These are phyloP conservation scores for Chironomus tepperi DNA, from an alignment of 1,140 invertebrate genomes.

Conservation along the genomic window DNA sequence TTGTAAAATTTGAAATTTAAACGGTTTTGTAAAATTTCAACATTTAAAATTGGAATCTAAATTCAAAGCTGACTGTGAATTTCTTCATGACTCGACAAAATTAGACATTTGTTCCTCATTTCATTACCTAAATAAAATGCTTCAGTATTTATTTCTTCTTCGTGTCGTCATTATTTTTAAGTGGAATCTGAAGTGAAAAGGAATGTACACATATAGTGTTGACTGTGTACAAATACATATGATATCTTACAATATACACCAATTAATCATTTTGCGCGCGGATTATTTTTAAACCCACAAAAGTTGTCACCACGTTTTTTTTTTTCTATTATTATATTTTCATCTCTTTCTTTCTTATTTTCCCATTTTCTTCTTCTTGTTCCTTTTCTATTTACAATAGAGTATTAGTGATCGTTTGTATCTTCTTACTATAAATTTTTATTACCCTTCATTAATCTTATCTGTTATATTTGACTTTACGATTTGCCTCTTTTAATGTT, in stretches of 20 bases:
- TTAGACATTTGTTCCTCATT: no score
- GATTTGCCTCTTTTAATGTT: background rate
- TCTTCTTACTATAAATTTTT: background rate
- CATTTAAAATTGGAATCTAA: no score
- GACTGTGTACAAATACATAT: background rate
- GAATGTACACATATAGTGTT: no score
- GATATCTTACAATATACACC: background rate
- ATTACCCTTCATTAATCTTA: slow-evolving; percentile 1
- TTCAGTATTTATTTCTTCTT: no score
- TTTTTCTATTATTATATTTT: background rate
- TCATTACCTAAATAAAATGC: no score
- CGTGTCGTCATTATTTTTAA: no score
- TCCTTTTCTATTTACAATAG: no score
- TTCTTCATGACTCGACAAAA: no score
- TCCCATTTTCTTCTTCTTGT: background rate
- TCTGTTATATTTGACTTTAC: slow-evolving; percentile 7
- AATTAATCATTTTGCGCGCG: background rate
- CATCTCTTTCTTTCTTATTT: background rate
- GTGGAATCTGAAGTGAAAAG: no score
- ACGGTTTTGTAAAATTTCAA: no score
- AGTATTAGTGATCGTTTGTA: background rate
- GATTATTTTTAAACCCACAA: background rate
- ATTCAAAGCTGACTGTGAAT: no score
- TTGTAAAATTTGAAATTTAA: no score
- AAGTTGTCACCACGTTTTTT: background rate